phyloP scores from a whole-genome alignment of 23 tunicate species.

The Clavelina lepadiformis region DNA sequence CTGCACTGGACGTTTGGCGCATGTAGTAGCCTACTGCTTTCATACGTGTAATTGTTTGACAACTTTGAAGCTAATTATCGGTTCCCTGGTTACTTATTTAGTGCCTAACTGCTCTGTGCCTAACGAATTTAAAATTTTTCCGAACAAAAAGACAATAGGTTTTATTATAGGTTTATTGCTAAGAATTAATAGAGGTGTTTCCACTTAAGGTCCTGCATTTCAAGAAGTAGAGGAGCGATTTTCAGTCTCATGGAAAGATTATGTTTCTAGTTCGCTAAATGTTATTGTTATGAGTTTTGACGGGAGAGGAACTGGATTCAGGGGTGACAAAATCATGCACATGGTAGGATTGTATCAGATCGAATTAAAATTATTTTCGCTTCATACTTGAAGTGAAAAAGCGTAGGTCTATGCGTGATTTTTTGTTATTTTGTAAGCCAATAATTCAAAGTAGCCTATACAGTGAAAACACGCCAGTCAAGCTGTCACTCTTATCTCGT shows the following conservation, averaged over 20 bases:
- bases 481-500: no score
- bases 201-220: slow-evolving; percentile 67
- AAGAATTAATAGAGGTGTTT: neutral
- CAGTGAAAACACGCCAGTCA: no score
- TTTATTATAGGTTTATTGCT: neutral
- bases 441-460: no score
- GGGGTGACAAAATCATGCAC: slow-evolving; percentile 84
- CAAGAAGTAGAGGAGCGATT: slow-evolving; percentile 66
- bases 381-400: no score
- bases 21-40: no score
- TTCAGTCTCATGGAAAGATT: slow-evolving; percentile 63
- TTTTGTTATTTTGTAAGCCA: no score
- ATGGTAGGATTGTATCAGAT: slow-evolving; percentile 36
- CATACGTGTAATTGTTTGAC: no score
- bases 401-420: no score
- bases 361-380: no score
- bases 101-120: neutral
- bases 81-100: no score
- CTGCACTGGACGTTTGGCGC: no score
- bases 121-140: neutral
- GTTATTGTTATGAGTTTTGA: slow-evolving; percentile 86
- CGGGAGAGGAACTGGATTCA: slow-evolving; percentile 87
- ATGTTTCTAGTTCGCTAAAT: slow-evolving; percentile 57
- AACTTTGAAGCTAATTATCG: no score
- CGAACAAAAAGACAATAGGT: neutral